Conservation (phyloP, 2,797 vertebrate genomes). For the Aselliscus stoliczkanus region DNA sequence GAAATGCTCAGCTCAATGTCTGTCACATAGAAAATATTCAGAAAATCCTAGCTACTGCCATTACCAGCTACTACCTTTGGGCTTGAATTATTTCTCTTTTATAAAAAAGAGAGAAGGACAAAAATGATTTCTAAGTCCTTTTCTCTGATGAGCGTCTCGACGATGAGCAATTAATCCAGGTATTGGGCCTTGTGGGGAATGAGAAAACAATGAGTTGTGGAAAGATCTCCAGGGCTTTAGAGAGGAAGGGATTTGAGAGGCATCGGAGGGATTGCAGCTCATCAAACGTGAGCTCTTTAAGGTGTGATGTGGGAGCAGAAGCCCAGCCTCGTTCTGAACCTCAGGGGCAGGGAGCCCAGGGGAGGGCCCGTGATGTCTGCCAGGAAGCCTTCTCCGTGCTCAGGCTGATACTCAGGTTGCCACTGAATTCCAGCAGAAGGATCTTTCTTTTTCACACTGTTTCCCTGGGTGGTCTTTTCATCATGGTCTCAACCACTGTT, state of each 20-base stretch:
- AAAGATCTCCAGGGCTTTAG: background rate
- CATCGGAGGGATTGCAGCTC: background rate
- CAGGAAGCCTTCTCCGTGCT: background rate
- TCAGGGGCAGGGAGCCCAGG: no score
- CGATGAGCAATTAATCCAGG: background rate
- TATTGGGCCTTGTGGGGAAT: background rate
- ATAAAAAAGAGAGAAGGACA: background rate
- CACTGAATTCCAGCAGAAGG: background rate
- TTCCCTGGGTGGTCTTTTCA: background rate
- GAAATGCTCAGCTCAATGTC: background rate
- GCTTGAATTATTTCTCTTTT: background rate
- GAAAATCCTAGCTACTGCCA: background rate
- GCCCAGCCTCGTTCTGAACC: no score
- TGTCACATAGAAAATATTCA: background rate
- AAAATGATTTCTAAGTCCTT: background rate
- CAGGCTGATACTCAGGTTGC: background rate
- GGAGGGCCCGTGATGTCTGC: rapidly evolving
- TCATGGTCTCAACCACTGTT: background rate
- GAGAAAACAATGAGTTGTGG: background rate
- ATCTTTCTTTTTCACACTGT: background rate
- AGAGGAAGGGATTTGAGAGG: background rate
- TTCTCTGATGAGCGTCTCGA: background rate
- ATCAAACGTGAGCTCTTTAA: background rate
- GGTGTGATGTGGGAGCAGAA: background rate
- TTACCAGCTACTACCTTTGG: background rate